A percentile compares a stretch with the other conserved stretches of the same genome.
Evolutionary conservation across 1,140 invertebrate genomes (phyloP).

Genomic region (Apis florea): DNA sequence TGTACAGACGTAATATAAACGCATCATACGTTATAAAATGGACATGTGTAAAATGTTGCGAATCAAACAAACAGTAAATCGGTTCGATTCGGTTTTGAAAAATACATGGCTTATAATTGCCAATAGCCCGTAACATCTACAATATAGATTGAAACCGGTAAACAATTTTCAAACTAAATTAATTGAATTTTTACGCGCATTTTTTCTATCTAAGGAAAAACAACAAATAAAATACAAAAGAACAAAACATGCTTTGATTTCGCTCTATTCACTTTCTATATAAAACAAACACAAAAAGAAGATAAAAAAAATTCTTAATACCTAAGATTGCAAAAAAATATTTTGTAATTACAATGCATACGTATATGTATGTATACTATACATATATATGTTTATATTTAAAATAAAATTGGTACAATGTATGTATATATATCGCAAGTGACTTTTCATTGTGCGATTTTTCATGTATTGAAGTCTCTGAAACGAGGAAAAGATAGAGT

Average conservation of each 20-base stretch:
- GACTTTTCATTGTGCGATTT: slow-evolving; percentile 6
- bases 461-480: neutral
- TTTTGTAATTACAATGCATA: neutral
- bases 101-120: slow-evolving; percentile 1
- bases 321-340: slow-evolving; percentile 31
- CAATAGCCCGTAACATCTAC: slow-evolving; percentile 20
- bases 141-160: neutral
- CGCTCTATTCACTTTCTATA: neutral
- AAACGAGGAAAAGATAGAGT: neutral
- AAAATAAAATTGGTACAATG: slow-evolving; percentile 1
- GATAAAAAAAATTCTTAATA: slow-evolving; percentile 18
- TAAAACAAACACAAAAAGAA: slow-evolving; percentile 1
- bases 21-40: slow-evolving; percentile 54
- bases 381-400: neutral
- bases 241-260: neutral
- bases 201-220: slow-evolving; percentile 31
- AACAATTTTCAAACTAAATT: slow-evolving; percentile 19
- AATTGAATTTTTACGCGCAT: slow-evolving; percentile 31
- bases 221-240: neutral
- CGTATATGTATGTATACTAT: neutral
- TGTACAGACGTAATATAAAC: slow-evolving; percentile 57
- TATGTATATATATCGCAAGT: neutral
- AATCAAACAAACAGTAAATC: slow-evolving; percentile 44
- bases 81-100: slow-evolving; percentile 20
- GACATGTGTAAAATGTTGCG: slow-evolving; percentile 54